Evolutionary conservation across 2,113 vertebrate genomes (phyloP).

Genomic region (Potamarius usumacintae): DNA sequence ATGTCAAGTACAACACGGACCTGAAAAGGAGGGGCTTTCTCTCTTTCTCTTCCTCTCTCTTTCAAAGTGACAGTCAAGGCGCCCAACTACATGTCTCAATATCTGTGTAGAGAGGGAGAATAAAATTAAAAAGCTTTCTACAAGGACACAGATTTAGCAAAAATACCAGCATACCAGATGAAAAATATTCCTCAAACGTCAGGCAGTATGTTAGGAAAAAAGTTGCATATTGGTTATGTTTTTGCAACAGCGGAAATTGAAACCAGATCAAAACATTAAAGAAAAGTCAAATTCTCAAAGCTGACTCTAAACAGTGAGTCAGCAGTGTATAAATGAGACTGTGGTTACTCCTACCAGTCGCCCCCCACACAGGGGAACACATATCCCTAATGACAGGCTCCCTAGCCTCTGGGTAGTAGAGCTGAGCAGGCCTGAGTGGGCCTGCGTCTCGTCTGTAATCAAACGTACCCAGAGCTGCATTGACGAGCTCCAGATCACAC

Average conservation of each 20-base stretch:
- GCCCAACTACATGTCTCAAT: constrained; percentile 62
- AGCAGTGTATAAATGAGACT: constrained; percentile 50
- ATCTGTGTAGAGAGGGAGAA: constrained; percentile 24
- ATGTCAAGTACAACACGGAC: constrained; percentile 69
- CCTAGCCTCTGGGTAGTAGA: constrained; percentile 37
- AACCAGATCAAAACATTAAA: constrained; percentile 36
- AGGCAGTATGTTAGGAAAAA: constrained; percentile 48
- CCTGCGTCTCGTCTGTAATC: constrained; percentile 69
- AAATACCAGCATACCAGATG: not conserved
- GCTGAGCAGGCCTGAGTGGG: constrained; percentile 44
- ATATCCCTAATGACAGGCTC: constrained; percentile 42
- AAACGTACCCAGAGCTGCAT: constrained; percentile 63
- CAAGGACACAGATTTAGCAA: not conserved
- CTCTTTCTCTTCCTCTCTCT: constrained; percentile 23
- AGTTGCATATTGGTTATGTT: constrained; percentile 28
- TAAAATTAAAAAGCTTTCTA: not conserved
- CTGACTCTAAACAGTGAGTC: constrained; percentile 52
- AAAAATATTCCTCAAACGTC: constrained; percentile 9
- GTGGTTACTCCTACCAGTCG: constrained; percentile 45
- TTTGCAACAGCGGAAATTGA: constrained; percentile 43
- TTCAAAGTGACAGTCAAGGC: constrained; percentile 69
- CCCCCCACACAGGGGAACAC: constrained; percentile 45
- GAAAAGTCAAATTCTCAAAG: constrained; percentile 36
- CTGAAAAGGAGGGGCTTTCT: constrained; percentile 47
- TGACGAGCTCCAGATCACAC: constrained; percentile 60